Base-by-base conservation (phyloP, 2,888 invertebrate genomes). In the Osmoderma eremita region DNA sequence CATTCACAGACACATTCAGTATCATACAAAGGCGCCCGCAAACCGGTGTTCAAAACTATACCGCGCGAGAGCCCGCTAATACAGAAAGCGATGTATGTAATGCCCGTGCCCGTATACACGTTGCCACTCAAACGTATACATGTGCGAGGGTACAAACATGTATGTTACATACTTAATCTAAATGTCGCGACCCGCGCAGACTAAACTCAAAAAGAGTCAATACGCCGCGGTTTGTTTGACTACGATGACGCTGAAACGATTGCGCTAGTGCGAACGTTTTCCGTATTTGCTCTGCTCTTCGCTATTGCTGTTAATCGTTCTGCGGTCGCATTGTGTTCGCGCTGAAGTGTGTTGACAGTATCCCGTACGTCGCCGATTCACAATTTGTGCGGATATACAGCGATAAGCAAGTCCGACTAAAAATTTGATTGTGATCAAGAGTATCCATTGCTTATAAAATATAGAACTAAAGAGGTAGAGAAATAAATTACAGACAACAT, bases 281-380 rank as follows among this genome's bases (percentile, higher is more conserved):
- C 18, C 6, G 30, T 51, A 53, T 61, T 61, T 61, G 45, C 5
- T 61, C 30, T 61, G 58, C 58, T 45, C 45, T 61, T 48, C 45
- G 36, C 17, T 30, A 38, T 48, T 45, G 58, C 30, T 61, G 45
- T 61, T 61, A 61, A 17, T 15, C 15, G 45, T 61, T 61, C 58
- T 12, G 18, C 45, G 6, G 36, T 39, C 18, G 48, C n/a, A 61
- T 61, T 61, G 48, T 48, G 36, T 45, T 30, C 36, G 45, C n/a
- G 17, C 22, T 61, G 45, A 30, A 61, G 30, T 45, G 30, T 61
- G 24, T 61, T 48, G 58, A 61, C 48, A 48, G 45, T n/a, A 61
- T 42, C 20, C 30, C 30, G 30, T 30, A 30, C 6, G 6, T 30
- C 30, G 3, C 6, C 8, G 30, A 30, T 4, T 30, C n/a, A n/a